Evolutionary conservation across 2,113 vertebrate species (phyloP), one percentile per base, ranked within the genome.

Genomic region (Tachysurus fulvidraco): DNA sequence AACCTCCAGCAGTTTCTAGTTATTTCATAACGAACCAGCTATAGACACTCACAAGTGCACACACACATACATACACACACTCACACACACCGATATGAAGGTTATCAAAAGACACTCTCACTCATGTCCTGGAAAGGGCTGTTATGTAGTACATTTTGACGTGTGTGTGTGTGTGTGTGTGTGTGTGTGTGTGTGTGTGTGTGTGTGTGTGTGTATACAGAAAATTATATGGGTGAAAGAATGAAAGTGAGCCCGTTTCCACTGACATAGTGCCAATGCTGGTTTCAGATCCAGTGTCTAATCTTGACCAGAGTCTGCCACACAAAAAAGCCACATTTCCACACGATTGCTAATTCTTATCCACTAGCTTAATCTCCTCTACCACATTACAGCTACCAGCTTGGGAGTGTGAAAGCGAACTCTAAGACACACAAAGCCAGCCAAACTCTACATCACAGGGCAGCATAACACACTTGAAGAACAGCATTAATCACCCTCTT

Each of bases 21-120:
- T 57, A 36, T 44, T n/a, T n/a, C 57, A 52, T 64, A n/a, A 50
- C 10, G 46, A 28, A 76, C 23, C 25, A 59, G 8, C 30, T 12
- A 62, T 14, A 13, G 36, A 46, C 23, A 44, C 30, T 36, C 85
- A 62, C 55, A 36, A 1, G 1, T 36, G 36, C 36, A 2, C 46
- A 46, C 23, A 46, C 36, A 52, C 85, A 62, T 44, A 30, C 67
- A 25, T 36, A 52, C 85, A 50, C 85, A 74, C 79, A 76, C 16
- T 54, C 55, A 77, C 84, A 78, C 84, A 79, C 59, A 79, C 14
- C 23, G 23, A 74, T 74, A 28, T 54, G 1, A 76, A 28, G n/a
- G 74, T 78, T 7, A 28, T 17, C 12, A 80, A 46, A 86, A 30
- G 41, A 54, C 28, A 41, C 30, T 6, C 23, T 80, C 57, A 28